Evolutionary conservation across 2,797 vertebrate species (phyloP).

Genomic region (Rhincodon typus): DNA sequence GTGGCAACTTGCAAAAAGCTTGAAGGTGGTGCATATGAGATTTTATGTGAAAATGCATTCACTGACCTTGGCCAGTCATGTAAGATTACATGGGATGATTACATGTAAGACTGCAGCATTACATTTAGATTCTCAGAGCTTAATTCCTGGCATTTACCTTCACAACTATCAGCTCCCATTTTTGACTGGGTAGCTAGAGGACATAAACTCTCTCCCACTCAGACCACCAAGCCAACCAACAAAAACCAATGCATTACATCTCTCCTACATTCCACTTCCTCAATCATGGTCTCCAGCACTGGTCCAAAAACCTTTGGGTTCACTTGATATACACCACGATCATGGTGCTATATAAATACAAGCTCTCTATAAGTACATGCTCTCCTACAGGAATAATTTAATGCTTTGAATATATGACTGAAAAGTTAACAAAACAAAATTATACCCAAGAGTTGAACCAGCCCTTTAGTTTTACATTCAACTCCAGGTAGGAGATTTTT

Average conservation of each 20-base stretch:
- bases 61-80: not conserved
- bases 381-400: not conserved
- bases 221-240: not conserved
- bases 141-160: not conserved
- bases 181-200: not conserved
- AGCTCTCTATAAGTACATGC: not conserved
- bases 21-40: too few species aligned
- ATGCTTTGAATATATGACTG: not conserved
- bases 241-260: not conserved
- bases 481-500: not conserved
- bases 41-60: too few species aligned
- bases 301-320: not conserved
- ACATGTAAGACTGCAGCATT: too few species aligned
- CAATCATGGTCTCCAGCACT: not conserved
- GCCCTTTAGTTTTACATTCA: not conserved
- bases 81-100: too few species aligned
- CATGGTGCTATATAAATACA: not conserved
- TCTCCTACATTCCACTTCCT: not conserved
- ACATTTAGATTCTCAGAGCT: not conserved
- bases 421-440: not conserved
- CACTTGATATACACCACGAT: not conserved
- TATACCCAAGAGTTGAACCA: not conserved
- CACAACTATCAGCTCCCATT: not conserved
- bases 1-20: not conserved
- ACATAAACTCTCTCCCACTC: not conserved